A percentile compares a stretch with the other conserved stretches of the same genome.
Conservation (phyloP, 2,113 vertebrate genomes). For the Vimba vimba region DNA sequence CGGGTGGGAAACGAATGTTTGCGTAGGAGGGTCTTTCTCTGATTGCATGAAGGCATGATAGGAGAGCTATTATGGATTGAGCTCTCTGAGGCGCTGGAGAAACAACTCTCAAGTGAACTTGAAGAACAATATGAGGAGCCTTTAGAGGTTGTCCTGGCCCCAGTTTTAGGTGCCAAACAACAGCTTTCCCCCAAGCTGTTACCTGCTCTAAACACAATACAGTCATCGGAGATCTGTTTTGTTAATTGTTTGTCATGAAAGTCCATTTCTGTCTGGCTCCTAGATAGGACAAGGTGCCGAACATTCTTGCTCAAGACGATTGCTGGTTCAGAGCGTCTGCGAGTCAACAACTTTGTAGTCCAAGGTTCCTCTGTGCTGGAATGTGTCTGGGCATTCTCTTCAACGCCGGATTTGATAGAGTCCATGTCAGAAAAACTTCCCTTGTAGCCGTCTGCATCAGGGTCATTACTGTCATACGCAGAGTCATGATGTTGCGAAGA, state of each 20-base stretch:
- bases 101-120: slow-evolving; percentile 73
- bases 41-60: slow-evolving; percentile 67
- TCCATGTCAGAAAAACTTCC: slow-evolving; percentile 36
- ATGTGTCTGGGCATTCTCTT: slow-evolving; percentile 36
- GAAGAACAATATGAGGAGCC: slow-evolving; percentile 64
- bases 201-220: slow-evolving; percentile 40
- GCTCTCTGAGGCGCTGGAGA: slow-evolving; percentile 68
- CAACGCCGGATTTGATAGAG: slow-evolving; percentile 27
- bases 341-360: slow-evolving; percentile 63
- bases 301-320: slow-evolving; percentile 58
- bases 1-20: slow-evolving; percentile 75
- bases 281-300: slow-evolving; percentile 70
- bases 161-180: slow-evolving; percentile 4
- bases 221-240: slow-evolving; percentile 69
- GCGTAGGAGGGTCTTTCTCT: slow-evolving; percentile 67
- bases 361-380: slow-evolving; percentile 15
- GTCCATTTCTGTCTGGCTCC: slow-evolving; percentile 73
- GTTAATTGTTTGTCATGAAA: slow-evolving; percentile 57
- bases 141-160: slow-evolving; percentile 4
- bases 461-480: slow-evolving; percentile 83
- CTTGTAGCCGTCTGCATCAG: slow-evolving; percentile 70
- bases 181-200: slow-evolving; percentile 26
- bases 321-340: slow-evolving; percentile 82
- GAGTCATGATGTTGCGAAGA: slow-evolving; percentile 79
- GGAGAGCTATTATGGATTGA: slow-evolving; percentile 76